Percentiles rank a stretch among this genome's conserved stretches.
Evolutionary conservation across 2,113 vertebrate genomes (phyloP).

Genomic region (Machaerirhynchus nigripectus): DNA sequence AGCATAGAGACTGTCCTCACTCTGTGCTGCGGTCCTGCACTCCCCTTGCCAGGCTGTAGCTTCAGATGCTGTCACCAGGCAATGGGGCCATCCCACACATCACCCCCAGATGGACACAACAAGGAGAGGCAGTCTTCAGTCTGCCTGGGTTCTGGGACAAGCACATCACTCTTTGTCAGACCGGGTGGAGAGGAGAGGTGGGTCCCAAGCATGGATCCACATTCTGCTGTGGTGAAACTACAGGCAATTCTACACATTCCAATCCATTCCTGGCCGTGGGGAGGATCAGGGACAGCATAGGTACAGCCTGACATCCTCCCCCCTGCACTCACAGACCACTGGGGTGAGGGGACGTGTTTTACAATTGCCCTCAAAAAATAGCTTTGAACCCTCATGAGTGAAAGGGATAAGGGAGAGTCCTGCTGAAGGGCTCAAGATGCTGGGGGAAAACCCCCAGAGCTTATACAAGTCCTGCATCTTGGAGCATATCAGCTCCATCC

Average conservation of each 20-base stretch:
- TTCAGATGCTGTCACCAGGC: background rate
- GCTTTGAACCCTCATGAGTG: fast-evolving
- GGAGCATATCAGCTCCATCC: background rate
- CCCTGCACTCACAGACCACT: background rate
- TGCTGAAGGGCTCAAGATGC: background rate
- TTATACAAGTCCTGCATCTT: background rate
- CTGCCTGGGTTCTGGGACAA: background rate
- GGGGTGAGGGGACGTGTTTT: fast-evolving
- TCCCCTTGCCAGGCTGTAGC: background rate
- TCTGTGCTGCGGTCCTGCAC: background rate
- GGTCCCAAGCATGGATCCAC: background rate
- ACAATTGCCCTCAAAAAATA: background rate
- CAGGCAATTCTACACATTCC: background rate
- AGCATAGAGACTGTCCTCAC: fast-evolving
- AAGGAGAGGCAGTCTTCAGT: background rate
- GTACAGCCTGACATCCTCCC: background rate
- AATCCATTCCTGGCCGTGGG: fast-evolving
- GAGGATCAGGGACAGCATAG: background rate
- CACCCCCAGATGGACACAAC: background rate
- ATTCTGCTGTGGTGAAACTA: background rate
- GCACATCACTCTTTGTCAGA: background rate
- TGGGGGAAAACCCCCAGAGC: background rate
- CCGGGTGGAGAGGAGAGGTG: background rate
- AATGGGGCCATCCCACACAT: background rate
- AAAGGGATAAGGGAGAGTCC: background rate